Percentiles rank a stretch among this genome's conserved stretches.
Conservation (phyloP, 2,888 invertebrate genomes). For the Tryphoninae sp. region DNA sequence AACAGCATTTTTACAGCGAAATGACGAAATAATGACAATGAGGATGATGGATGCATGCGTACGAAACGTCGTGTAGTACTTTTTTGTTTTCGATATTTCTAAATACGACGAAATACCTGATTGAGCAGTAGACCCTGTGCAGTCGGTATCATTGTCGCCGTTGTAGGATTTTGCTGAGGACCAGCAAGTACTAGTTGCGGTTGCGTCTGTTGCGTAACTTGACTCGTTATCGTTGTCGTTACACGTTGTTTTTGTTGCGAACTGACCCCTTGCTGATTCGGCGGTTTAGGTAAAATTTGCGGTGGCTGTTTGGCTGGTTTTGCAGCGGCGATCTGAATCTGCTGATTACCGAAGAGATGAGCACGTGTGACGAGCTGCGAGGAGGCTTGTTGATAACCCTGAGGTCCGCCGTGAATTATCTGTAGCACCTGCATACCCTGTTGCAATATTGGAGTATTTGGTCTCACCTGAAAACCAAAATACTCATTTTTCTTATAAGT, state of each 20-base stretch:
- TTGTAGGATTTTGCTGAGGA: conserved; percentile 79
- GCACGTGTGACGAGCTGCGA: conserved; percentile 78
- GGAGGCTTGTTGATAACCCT: conserved; percentile 77
- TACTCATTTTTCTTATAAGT: not conserved
- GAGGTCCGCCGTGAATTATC: conserved; percentile 79
- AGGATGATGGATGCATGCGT: conserved; percentile 34
- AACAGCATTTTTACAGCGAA: conserved; percentile 47
- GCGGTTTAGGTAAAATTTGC: conserved; percentile 85
- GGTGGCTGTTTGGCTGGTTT: conserved; percentile 83
- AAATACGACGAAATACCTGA: conserved; percentile 74
- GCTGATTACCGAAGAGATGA: conserved; percentile 80
- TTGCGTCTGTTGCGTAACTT: conserved; percentile 80
- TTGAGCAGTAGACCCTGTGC: conserved; percentile 81
- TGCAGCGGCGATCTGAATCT: conserved; percentile 78
- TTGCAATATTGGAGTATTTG: conserved; percentile 79
- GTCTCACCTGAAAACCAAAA: conserved; percentile 74
- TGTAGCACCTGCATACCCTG: conserved; percentile 81
- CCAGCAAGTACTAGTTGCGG: conserved; percentile 81
- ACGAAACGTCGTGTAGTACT: not conserved
- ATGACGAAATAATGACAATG: conserved; percentile 38
- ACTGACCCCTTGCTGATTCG: conserved; percentile 77
- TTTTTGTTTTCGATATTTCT: not conserved
- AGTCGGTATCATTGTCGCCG: conserved; percentile 80
- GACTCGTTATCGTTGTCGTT: conserved; percentile 80
- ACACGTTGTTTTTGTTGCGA: conserved; percentile 79